phyloP scores from a whole-genome alignment of 2,888 invertebrate species.

The Schizotus pectinicornis region DNA sequence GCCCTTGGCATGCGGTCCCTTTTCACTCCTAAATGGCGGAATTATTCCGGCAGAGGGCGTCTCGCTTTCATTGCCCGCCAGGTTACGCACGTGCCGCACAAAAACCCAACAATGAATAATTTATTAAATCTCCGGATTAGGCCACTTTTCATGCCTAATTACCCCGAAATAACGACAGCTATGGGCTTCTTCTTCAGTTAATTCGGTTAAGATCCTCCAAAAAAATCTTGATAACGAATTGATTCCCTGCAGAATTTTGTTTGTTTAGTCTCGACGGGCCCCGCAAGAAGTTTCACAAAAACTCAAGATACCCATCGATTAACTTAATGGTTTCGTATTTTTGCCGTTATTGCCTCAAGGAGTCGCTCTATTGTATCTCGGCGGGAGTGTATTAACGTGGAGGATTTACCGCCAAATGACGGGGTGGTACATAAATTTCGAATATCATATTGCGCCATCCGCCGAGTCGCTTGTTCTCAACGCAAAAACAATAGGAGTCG shows the following conservation, averaged over 20 bases:
- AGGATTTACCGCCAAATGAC: too few species aligned
- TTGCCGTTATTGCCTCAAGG: too few species aligned
- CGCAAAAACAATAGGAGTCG: slow-evolving; percentile 22
- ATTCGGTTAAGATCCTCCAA: neutral
- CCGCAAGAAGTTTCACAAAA: too few species aligned
- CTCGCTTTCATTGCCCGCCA: slow-evolving; percentile 16
- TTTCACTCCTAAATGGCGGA: slow-evolving; percentile 22
- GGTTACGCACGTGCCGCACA: slow-evolving; percentile 14
- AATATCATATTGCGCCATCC: too few species aligned
- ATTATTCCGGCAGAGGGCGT: slow-evolving; percentile 20
- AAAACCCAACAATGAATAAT: slow-evolving; percentile 4
- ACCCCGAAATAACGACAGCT: neutral
- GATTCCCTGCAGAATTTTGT: slow-evolving; percentile 1
- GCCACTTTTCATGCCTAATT: slow-evolving; percentile 10
- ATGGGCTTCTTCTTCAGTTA: too few species aligned
- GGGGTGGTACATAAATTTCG: too few species aligned
- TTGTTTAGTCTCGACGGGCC: too few species aligned
- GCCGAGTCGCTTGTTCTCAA: too few species aligned
- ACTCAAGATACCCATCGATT: too few species aligned
- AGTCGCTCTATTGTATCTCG: too few species aligned
- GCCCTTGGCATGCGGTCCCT: slow-evolving; percentile 12
- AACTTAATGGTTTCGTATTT: too few species aligned
- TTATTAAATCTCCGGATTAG: slow-evolving; percentile 9
- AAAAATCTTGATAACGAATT: slow-evolving; percentile 26
- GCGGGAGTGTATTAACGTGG: too few species aligned